These are phyloP conservation scores for Zeugodacus cucurbitae DNA, from an alignment of 1,140 invertebrate species.

Conservation along the genomic window DNA sequence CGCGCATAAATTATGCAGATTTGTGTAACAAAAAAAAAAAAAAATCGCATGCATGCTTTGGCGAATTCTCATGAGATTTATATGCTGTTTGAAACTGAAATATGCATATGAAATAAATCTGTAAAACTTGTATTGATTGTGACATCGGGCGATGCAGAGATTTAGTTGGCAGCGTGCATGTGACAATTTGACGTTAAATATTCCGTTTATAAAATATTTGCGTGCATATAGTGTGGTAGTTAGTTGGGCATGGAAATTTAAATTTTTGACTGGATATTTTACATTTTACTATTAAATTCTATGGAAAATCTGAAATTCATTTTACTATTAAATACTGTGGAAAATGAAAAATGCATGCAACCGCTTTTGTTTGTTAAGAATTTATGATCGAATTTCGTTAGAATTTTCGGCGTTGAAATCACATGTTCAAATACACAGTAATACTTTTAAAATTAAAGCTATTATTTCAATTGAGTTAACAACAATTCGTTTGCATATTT, in stretches of 20 bases:
- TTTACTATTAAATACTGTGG: not conserved
- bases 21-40: not conserved
- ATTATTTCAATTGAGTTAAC: not conserved
- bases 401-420: too few relatives aligned
- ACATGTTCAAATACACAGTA: not conserved
- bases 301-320: too few relatives aligned
- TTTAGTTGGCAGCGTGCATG: not conserved
- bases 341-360: not conserved
- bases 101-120: conserved; percentile 1
- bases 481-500: not conserved
- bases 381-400: not conserved
- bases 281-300: not conserved
- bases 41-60: not conserved
- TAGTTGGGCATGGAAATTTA: not conserved
- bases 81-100: not conserved
- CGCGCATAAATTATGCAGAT: conserved; percentile 12
- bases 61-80: not conserved
- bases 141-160: not conserved
- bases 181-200: not conserved
- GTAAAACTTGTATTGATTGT: not conserved
- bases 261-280: not conserved
- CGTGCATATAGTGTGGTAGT: too few relatives aligned
- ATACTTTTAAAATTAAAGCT: not conserved
- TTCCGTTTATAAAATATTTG: too few relatives aligned
- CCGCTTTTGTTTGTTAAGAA: not conserved